Evolutionary conservation across 1,140 invertebrate species (phyloP).

Genomic region (Dysdera silvatica): DNA sequence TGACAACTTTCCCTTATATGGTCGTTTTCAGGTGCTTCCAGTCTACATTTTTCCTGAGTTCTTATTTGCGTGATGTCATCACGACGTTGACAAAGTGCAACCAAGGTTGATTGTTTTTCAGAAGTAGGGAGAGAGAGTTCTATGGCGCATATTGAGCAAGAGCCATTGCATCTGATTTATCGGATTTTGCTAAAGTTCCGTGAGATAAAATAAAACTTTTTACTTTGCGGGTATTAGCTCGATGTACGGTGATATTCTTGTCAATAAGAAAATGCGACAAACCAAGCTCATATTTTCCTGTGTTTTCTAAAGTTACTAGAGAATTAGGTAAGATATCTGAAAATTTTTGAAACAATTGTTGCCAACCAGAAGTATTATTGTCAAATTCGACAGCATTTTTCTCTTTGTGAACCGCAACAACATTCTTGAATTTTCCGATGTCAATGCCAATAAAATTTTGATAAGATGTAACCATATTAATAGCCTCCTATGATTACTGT

Average conservation of each 20-base stretch:
- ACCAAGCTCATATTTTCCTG: constrained; percentile 9
- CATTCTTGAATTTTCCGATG: constrained; percentile 11
- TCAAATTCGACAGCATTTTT: constrained; percentile 1
- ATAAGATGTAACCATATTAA: constrained; percentile 12
- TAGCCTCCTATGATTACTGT: too few relatives aligned
- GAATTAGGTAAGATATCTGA: constrained; percentile 6
- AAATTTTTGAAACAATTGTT: constrained; percentile 6
- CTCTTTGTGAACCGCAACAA: neutral
- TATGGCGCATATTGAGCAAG: constrained; percentile 20
- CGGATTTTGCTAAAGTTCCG: constrained; percentile 17
- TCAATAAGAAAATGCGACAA: constrained; percentile 6
- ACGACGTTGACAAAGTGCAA: constrained; percentile 19
- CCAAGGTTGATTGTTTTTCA: constrained; percentile 4
- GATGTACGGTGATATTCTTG: neutral
- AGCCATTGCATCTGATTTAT: constrained; percentile 20
- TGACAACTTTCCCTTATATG: constrained; percentile 14
- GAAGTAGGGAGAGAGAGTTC: constrained; percentile 8
- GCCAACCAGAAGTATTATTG: constrained; percentile 1
- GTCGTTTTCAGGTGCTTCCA: constrained; percentile 9
- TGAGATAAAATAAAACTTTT: constrained; percentile 20
- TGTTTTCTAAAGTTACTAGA: constrained; percentile 5
- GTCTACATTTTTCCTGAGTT: constrained; percentile 19
- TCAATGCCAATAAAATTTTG: constrained; percentile 14
- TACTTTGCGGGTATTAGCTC: constrained; percentile 14
- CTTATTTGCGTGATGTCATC: constrained; percentile 23